Evolutionary conservation across 2,888 invertebrate genomes (phyloP).

Genomic region (Acleris holmiana): DNA sequence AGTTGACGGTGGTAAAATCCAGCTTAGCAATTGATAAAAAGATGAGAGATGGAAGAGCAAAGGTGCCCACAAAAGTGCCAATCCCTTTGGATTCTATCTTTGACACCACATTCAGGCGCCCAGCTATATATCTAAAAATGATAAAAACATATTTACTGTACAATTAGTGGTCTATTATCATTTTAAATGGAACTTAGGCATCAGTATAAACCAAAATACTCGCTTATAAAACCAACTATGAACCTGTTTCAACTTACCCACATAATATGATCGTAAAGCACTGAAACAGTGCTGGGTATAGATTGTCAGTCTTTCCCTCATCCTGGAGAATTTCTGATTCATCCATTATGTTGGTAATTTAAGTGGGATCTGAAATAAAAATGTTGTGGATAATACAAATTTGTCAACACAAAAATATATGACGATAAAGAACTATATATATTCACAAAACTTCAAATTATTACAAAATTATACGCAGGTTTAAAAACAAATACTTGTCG

Average conservation of each 20-base stretch:
- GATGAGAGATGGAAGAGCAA: conserved; percentile 95
- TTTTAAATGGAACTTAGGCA: no score
- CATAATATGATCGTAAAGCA: conserved; percentile 96
- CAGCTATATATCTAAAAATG: conserved; percentile 90
- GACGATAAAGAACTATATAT: no score
- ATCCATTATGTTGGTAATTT: conserved; percentile 49
- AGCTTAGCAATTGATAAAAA: conserved; percentile 94
- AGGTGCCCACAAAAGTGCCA: conserved; percentile 96
- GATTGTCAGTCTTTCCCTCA: conserved; percentile 87
- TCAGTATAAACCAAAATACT: not conserved
- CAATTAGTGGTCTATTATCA: no score
- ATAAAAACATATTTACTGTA: conserved; percentile 13
- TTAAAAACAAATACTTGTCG: no score
- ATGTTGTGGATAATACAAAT: not conserved
- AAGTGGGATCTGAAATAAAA: conserved; percentile 14
- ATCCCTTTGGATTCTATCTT: conserved; percentile 94
- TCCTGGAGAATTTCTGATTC: conserved; percentile 42
- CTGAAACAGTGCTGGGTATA: conserved; percentile 95
- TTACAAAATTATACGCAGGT: no score
- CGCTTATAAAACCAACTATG: not conserved
- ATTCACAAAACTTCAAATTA: no score
- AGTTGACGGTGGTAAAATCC: conserved; percentile 93
- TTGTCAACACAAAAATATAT: not conserved
- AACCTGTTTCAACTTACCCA: conserved; percentile 86
- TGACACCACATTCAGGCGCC: conserved; percentile 91